These are phyloP conservation scores for Vanessa cardui DNA, from an alignment of 2,888 invertebrate species.

Conservation along the genomic window DNA sequence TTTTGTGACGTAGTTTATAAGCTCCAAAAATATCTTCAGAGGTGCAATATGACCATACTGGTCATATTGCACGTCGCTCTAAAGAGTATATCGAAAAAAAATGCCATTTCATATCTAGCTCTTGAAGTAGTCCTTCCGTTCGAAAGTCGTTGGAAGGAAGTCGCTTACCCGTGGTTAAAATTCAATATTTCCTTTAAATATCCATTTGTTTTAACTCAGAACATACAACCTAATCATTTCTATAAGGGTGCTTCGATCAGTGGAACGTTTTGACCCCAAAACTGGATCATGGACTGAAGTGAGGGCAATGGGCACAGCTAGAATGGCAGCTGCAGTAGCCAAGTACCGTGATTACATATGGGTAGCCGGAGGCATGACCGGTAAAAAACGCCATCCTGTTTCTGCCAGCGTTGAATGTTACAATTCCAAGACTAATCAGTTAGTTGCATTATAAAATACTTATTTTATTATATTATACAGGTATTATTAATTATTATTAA, in stretches of 20 bases:
- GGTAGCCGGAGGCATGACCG: slow-evolving; percentile 88
- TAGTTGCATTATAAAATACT: slow-evolving; percentile 43
- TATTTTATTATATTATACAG: not conserved
- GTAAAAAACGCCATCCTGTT: slow-evolving; percentile 80
- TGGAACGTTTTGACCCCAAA: slow-evolving; percentile 84
- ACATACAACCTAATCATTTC: not conserved
- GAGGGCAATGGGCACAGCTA: slow-evolving; percentile 81
- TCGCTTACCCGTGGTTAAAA: too few relatives aligned
- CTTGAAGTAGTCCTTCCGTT: too few relatives aligned
- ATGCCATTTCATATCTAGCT: too few relatives aligned
- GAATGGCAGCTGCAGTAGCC: slow-evolving; percentile 84
- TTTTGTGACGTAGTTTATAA: too few relatives aligned
- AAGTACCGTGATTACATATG: slow-evolving; percentile 86
- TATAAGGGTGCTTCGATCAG: slow-evolving; percentile 82
- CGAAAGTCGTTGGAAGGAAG: too few relatives aligned
- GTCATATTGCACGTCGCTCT: too few relatives aligned
- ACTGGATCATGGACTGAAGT: slow-evolving; percentile 83
- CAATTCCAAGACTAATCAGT: slow-evolving; percentile 84
- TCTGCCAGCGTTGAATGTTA: slow-evolving; percentile 85
- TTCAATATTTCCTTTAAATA: too few relatives aligned
- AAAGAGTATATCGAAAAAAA: too few relatives aligned
- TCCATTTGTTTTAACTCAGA: too few relatives aligned
- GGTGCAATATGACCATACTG: too few relatives aligned
- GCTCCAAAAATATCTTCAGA: too few relatives aligned
- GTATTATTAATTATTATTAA: too few relatives aligned